Conservation (phyloP, 2,797 vertebrate genomes). For the Gymnodraco acuticeps region DNA sequence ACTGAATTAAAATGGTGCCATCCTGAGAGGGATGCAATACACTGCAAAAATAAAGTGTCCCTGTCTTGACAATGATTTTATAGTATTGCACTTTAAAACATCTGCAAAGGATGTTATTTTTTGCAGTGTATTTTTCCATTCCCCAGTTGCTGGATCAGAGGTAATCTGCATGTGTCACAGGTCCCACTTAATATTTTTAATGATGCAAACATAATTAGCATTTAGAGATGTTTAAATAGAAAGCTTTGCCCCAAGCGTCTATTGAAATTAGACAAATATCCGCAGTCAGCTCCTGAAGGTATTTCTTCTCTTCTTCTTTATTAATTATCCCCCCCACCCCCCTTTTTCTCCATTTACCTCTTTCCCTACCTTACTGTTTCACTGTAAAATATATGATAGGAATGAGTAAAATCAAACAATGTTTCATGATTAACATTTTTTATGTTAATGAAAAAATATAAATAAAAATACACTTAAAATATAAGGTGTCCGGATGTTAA, state of each 20-base stretch:
- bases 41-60: conserved; percentile 17
- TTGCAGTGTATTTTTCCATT: neutral
- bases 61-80: conserved; percentile 32
- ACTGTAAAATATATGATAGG: conserved; percentile 19
- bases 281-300: conserved; percentile 38
- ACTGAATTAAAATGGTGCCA: conserved; percentile 47
- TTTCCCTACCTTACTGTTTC: conserved; percentile 15
- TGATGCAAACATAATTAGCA: conserved; percentile 66
- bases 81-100: conserved; percentile 7
- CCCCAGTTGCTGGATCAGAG: neutral
- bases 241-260: conserved; percentile 43
- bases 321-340: conserved; percentile 25
- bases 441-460: neutral
- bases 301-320: conserved; percentile 49
- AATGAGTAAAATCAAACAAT: conserved; percentile 9
- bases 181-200: conserved; percentile 52
- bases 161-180: conserved; percentile 17
- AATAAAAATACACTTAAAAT: too few relatives aligned
- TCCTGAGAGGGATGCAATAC: conserved; percentile 26
- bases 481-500: too few relatives aligned
- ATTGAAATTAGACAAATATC: conserved; percentile 70
- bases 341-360: conserved; percentile 7
- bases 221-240: conserved; percentile 62
- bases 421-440: conserved; percentile 12
- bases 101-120: neutral